A percentile compares a stretch with the other conserved stretches of the same genome.
These are phyloP conservation scores for Tolmerus cingulatus DNA, from an alignment of 2,888 invertebrate genomes.

Conservation along the genomic window DNA sequence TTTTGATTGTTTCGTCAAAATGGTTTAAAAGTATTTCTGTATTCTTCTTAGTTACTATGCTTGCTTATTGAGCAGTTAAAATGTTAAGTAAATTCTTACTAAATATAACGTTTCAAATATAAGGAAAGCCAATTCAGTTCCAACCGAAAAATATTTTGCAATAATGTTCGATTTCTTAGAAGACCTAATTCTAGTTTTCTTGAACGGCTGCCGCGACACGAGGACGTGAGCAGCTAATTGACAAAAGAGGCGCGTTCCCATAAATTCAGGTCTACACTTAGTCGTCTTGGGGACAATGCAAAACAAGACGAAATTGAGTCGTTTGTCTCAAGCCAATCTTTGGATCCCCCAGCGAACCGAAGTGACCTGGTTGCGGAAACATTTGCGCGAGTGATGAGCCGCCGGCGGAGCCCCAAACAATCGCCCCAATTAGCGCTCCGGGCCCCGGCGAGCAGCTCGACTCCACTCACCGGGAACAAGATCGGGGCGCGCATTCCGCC, in stretches of 20 bases:
- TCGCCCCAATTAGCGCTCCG: neutral
- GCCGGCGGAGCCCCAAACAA: neutral
- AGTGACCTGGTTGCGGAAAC: neutral
- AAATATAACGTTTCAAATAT: no score
- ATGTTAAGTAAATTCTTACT: no score
- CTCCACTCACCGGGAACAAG: neutral
- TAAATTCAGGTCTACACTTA: neutral
- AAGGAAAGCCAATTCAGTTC: no score
- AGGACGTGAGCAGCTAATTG: neutral
- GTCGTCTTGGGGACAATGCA: neutral
- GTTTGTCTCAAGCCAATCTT: neutral
- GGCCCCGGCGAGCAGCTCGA: neutral
- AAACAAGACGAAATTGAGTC: neutral
- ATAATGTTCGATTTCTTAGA: neutral
- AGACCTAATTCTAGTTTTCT: neutral
- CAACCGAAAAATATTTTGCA: no score
- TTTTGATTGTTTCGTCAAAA: no score
- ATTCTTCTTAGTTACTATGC: no score
- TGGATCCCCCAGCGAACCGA: neutral
- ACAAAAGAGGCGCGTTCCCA: neutral
- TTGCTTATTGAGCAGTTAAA: no score
- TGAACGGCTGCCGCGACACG: neutral
- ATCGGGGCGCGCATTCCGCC: neutral
- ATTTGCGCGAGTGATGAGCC: neutral
- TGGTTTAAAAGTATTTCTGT: no score